phyloP scores from a whole-genome alignment of 2,888 invertebrate genomes.

The Archips crataeganus region DNA sequence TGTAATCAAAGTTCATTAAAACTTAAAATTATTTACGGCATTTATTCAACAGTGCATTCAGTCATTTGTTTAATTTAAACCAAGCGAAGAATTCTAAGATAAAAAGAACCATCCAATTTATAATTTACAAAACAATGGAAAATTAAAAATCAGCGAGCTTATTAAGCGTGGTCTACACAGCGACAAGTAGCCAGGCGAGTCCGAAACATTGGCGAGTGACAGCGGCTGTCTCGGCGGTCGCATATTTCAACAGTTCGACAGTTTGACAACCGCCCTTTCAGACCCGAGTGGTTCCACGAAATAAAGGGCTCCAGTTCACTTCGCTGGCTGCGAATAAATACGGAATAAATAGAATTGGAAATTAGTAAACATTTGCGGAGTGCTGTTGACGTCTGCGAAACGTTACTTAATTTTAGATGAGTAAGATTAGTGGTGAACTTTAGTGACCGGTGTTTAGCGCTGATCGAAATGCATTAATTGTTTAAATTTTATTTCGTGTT shows the following conservation, averaged over 20 bases:
- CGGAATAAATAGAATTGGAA: constrained; percentile 2
- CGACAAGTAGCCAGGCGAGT: constrained; percentile 13
- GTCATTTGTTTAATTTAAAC: background rate
- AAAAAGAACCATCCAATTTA: too few species aligned
- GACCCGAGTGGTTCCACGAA: constrained; percentile 10
- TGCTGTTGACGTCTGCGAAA: background rate
- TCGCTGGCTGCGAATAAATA: constrained; percentile 1
- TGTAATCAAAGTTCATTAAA: background rate
- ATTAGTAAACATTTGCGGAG: constrained; percentile 9
- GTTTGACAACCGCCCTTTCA: constrained; percentile 23
- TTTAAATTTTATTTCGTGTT: background rate
- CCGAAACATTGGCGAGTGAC: constrained; percentile 19
- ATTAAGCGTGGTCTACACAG: constrained; percentile 4
- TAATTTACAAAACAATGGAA: background rate
- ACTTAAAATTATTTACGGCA: constrained; percentile 26
- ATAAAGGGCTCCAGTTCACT: constrained; percentile 7
- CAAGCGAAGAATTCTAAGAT: background rate
- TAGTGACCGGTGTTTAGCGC: background rate
- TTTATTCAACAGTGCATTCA: constrained; percentile 8
- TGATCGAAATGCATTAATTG: background rate
- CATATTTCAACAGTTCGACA: constrained; percentile 22
- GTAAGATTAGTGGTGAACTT: background rate
- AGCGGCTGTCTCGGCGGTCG: constrained; percentile 17
- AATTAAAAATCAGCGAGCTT: background rate
- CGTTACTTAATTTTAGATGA: background rate